phyloP scores from a whole-genome alignment of 2,797 vertebrate genomes.

The Epinephelus awoara region DNA sequence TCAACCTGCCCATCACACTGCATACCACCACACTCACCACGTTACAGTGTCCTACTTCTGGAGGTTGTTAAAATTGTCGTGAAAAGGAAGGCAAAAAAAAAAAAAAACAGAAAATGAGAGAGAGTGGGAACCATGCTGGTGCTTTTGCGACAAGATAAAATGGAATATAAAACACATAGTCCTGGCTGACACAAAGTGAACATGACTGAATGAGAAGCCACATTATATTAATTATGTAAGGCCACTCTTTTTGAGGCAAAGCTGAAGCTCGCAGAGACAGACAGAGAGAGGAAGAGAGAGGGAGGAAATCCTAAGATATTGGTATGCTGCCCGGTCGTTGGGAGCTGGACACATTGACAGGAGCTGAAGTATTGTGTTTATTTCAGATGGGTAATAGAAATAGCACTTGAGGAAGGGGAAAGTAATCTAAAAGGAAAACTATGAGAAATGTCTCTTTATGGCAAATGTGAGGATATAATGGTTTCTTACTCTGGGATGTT shows the following conservation, averaged over 20 bases:
- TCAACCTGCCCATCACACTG: conserved; percentile 56
- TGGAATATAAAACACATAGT: conserved; percentile 83
- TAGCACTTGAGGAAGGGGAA: conserved; percentile 30
- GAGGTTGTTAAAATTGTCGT: conserved; percentile 62
- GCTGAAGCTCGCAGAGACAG: conserved; percentile 63
- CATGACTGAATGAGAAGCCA: conserved; percentile 84
- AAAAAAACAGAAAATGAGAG: conserved; percentile 37
- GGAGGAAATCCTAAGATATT: conserved; percentile 72
- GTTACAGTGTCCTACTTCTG: conserved; percentile 71
- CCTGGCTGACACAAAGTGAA: conserved; percentile 81
- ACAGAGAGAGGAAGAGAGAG: background rate
- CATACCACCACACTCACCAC: conserved; percentile 33
- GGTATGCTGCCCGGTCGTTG: conserved; percentile 68
- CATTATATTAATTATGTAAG: conserved; percentile 88
- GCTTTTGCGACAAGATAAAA: conserved; percentile 81
- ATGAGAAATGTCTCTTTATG: conserved; percentile 28
- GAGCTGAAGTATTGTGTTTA: conserved; percentile 62
- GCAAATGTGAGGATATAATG: conserved; percentile 30
- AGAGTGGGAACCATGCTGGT: conserved; percentile 58
- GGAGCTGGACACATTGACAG: conserved; percentile 69
- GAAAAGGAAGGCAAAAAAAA: conserved; percentile 26
- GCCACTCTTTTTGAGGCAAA: conserved; percentile 74
- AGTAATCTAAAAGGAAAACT: conserved; percentile 19
- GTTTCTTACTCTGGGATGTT: conserved; percentile 13
- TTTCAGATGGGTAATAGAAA: conserved; percentile 61